Evolutionary conservation across 1,140 invertebrate genomes (phyloP).

Genomic region (Hestina assimilis): DNA sequence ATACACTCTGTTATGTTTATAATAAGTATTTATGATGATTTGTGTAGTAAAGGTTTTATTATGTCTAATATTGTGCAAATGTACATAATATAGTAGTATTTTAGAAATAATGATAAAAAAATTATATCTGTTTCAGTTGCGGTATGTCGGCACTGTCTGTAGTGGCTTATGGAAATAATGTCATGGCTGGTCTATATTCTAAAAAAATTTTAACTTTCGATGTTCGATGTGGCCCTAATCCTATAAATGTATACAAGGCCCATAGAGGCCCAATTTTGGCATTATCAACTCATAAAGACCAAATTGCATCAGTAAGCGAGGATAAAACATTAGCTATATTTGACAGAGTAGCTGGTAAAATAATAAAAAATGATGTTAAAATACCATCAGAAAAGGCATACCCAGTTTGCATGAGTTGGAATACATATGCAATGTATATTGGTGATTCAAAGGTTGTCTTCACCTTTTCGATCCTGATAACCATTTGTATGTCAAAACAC

Average conservation of each 20-base stretch:
- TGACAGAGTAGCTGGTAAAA: constrained; percentile 60
- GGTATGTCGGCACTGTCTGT: constrained; percentile 66
- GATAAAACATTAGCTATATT: constrained; percentile 66
- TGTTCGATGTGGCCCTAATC: constrained; percentile 41
- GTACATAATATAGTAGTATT: no score
- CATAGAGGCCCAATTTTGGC: constrained; percentile 62
- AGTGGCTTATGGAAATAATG: constrained; percentile 48
- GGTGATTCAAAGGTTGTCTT: constrained; percentile 63
- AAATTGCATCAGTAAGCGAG: constrained; percentile 66
- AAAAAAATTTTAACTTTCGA: constrained; percentile 66
- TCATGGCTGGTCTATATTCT: constrained; percentile 63
- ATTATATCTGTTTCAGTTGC: constrained; percentile 46
- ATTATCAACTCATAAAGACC: constrained; percentile 46
- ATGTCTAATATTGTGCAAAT: no score
- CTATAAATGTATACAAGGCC: constrained; percentile 52
- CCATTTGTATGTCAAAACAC: constrained; percentile 42
- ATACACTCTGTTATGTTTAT: not conserved
- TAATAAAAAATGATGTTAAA: constrained; percentile 53
- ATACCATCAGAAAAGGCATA: constrained; percentile 58
- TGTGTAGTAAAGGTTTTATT: no score
- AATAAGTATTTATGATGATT: no score
- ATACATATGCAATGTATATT: constrained; percentile 54
- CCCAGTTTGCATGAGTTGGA: constrained; percentile 65
- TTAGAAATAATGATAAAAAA: not conserved
- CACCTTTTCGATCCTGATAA: constrained; percentile 61